Percentiles rank a stretch among this genome's conserved stretches.
phyloP scores from a whole-genome alignment of 2,888 invertebrate genomes.

The Phoenoteleia sp. region DNA sequence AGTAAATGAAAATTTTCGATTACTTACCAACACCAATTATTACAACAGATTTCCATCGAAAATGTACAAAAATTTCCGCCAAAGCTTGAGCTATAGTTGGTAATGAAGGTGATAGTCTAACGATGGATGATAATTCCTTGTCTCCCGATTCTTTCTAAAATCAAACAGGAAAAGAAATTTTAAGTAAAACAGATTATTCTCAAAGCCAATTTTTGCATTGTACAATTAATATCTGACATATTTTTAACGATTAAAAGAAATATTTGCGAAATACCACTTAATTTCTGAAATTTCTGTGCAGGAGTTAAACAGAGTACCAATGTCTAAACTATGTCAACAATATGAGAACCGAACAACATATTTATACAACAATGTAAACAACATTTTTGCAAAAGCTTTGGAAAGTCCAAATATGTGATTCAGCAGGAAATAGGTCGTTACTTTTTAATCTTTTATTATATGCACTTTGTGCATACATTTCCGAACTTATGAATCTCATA shows the following conservation, averaged over 20 bases:
- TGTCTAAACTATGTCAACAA: not conserved
- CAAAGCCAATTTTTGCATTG: too few species aligned
- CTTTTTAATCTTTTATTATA: slow-evolving; percentile 14
- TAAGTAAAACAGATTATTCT: too few species aligned
- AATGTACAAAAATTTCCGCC: slow-evolving; percentile 86
- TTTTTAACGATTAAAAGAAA: too few species aligned
- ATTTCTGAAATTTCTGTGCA: too few species aligned
- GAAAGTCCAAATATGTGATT: not conserved
- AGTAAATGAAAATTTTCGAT: not conserved
- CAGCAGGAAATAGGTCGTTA: slow-evolving; percentile 2
- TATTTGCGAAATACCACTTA: too few species aligned
- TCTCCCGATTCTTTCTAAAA: slow-evolving; percentile 79
- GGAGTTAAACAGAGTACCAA: not conserved
- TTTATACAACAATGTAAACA: not conserved
- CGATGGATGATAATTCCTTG: slow-evolving; percentile 78
- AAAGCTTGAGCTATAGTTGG: slow-evolving; percentile 87
- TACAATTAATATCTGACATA: too few species aligned
- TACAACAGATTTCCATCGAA: slow-evolving; percentile 88
- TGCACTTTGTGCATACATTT: slow-evolving; percentile 12
- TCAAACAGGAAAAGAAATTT: slow-evolving; percentile 36
- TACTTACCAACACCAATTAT: slow-evolving; percentile 88
- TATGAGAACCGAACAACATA: not conserved
- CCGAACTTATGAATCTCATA: slow-evolving; percentile 3
- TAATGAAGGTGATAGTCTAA: slow-evolving; percentile 86
- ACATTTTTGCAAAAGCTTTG: not conserved